Evolutionary conservation across 2,888 invertebrate species (phyloP), one percentile per base, ranked within the genome.

Genomic region (Amphipyra tragopoginis): DNA sequence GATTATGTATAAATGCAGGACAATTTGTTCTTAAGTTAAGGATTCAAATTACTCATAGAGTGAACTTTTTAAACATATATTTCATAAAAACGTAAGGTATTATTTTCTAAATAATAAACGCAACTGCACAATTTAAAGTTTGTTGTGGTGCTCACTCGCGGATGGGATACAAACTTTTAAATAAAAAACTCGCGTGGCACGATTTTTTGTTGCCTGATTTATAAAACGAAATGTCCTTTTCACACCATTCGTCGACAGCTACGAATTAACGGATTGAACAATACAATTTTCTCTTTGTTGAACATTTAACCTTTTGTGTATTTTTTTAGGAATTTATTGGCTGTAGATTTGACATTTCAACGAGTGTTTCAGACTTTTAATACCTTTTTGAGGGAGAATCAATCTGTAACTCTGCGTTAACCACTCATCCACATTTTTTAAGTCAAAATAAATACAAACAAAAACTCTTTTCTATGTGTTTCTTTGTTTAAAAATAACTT

Each of bases 161-260:
- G 21, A n/a, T 7, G n/a, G 6, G 13, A 33, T 8, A 39, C 26
- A 5, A 38, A 54, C 29, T 48, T 39, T 26, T 3, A 7, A n/a
- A 14, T 33, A 60, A n/a, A 15, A 29, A 21, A 7, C 11, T 11
- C 13, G 11, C 47, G 2, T 7, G 7, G 34, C 47, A 39, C 8
- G 5, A 45, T 50, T 49, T 44, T 38, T 42, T 47, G 38, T 50
- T 42, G 38, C 33, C 15, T 8, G 9, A 47, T 50, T 48, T 70
- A 39, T 44, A 48, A 50, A 50, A 40, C 21, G 39, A 47, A 55
- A 44, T 52, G 40, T 34, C 34, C 10, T 36, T n/a, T 52, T 49
- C 13, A 42, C 13, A 42, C 10, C 10, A 9, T 14, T 29, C 42
- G 42, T 36, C 34, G 29, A 34, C 39, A 36, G 47, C 45, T 33